Evolutionary conservation across 2,113 vertebrate genomes (phyloP), one percentile per base, ranked within the genome.

Genomic region (Ifrita kowaldi): DNA sequence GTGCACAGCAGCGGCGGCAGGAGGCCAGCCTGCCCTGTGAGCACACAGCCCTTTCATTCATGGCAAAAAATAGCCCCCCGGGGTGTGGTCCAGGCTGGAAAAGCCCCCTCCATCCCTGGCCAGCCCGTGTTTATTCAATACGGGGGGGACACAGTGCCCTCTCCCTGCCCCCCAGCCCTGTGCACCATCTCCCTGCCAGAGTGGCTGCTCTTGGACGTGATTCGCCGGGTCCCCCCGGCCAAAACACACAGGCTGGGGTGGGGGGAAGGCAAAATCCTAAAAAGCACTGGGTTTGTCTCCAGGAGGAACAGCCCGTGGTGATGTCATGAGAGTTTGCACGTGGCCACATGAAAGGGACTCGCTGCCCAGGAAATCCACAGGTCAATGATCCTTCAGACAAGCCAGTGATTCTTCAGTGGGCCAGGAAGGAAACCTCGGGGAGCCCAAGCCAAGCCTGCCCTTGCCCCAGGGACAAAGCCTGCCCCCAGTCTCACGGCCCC

Each of bases 1-100:
- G 0, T 11, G 44, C 59, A 37, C 91, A 71, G 94, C 74, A 77
- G 85, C 10, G 0, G 55, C 9, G 15, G 91, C 91, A 92, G 76
- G 93, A 87, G 83, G 91, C 92, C 89, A 86, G 83, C 89, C 83
- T 91, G 93, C 50, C 67, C 75, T 76, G 78, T 2, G 6, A 96
- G 88, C 56, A 93, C 89, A 97, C 96, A 97, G 95, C 95, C 64
- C 83, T 69, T 89, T 94, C 95, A 96, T 96, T 97, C 97, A 97
- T 87, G 52, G 90, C 91, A 94, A 96, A 95, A 97, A 94, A 94
- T 93, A 96, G 93, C 84, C 94, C 93, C 85, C 93, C n/a, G 18
- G 95, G 96, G 95, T 96, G 96, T 95, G 96, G 95, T 83, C 64
- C 92, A 59, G 78, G 71, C 90, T 97, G 95, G 95, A 96, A 95